Base-by-base conservation (phyloP, 2,113 vertebrate genomes). In the Scytalopus superciliaris region DNA sequence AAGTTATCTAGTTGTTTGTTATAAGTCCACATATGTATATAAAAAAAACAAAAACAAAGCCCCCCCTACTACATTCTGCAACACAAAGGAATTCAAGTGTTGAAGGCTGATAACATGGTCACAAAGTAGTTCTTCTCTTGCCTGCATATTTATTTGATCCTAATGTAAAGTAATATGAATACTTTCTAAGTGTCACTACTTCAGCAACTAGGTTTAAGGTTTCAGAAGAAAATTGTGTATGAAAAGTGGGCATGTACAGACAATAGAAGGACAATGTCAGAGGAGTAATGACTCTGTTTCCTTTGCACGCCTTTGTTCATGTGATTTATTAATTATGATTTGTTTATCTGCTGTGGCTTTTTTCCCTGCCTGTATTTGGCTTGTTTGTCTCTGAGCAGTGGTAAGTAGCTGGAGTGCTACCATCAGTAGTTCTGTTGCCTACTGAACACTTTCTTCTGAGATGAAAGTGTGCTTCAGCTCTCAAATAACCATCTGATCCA, bases 1-100 rank as follows among this genome's bases (percentile, higher is more conserved):
- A 83, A 78, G 10, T 70, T 73, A 94, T 33, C 12, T 50, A 22
- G 23, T 49, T 91, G 18, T 63, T 87, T 93, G 9, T 80, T 90
- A 0, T 10, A 55, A 93, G 21, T 75, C 15, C 10, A 45, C 14
- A 8, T 42, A 18, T 21, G 63, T 33, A 19, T 27, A 16, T 62
- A 59, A 12, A 12, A 28, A 1, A 3, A 2, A 3, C 13, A 67
- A 67, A 5, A 22, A 40, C 68, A 10, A 17, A 12, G 0, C 3
- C 3, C 7, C 5, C 2, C 3, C 19, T n/a, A 18, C 24, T 73
- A 28, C 5, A 1, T 55, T 74, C 50, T 87, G 37, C 19, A 77
- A 37, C 30, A 47, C 15, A 81, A 66, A 87, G 19, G 18, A 70
- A 62, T 67, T 78, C 25, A 87, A 84, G 12, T 59, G 35, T 56